Conservation (phyloP, 1,140 invertebrate genomes). For the Bombus soroeensis region DNA sequence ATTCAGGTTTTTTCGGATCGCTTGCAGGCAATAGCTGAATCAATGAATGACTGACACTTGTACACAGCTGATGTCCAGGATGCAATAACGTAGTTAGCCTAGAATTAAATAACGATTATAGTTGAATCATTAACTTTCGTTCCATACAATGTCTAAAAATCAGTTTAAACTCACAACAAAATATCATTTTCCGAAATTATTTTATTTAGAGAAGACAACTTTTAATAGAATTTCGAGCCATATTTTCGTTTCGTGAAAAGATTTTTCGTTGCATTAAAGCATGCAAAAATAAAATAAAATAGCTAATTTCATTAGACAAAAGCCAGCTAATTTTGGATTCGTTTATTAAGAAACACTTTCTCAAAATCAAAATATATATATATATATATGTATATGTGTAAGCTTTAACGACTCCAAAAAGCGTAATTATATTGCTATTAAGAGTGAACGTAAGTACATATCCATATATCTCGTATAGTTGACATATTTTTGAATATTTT, state of each 20-base stretch:
- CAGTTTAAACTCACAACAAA: neutral
- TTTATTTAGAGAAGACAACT: too few relatives aligned
- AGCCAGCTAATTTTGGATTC: neutral
- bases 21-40: conserved; percentile 86
- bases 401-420: neutral
- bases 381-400: too few relatives aligned
- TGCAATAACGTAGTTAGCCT: conserved; percentile 88
- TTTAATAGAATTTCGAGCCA: too few relatives aligned
- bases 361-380: too few relatives aligned
- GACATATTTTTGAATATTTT: neutral
- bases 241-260: too few relatives aligned
- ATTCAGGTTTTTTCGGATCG: conserved; percentile 84
- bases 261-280: neutral
- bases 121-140: neutral
- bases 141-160: neutral
- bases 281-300: neutral
- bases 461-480: neutral
- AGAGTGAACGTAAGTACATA: too few relatives aligned
- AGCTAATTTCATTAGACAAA: neutral
- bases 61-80: conserved; percentile 91
- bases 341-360: neutral
- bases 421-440: neutral
- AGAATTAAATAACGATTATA: conserved; percentile 35
- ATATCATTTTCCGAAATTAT: too few relatives aligned
- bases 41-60: conserved; percentile 90